Conservation (phyloP, 2,888 invertebrate genomes). For the Drosophila picticornis region DNA sequence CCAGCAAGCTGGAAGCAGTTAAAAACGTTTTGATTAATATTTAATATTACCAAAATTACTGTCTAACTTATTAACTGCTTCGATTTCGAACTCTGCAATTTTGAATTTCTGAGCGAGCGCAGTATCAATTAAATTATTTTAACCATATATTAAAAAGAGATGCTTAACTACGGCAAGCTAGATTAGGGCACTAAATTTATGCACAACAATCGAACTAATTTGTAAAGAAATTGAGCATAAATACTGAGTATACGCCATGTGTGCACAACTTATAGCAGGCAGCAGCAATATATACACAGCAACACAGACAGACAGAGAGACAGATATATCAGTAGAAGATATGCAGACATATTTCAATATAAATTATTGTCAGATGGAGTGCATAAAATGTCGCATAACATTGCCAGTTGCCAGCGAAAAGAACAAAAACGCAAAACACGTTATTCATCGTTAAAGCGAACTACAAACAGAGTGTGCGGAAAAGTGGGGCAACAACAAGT, state of each 20-base stretch:
- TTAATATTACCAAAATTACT: not conserved
- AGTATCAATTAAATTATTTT: not conserved
- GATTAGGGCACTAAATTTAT: not conserved
- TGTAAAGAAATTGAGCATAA: not conserved
- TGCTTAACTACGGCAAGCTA: not conserved
- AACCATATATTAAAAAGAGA: not conserved
- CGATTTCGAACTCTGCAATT: not conserved
- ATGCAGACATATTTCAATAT: constrained; percentile 70
- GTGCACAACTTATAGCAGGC: constrained; percentile 13
- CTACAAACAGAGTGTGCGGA: constrained; percentile 26
- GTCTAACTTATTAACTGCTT: not conserved
- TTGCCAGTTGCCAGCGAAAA: constrained; percentile 45
- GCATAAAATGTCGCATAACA: constrained; percentile 73
- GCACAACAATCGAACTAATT: not conserved
- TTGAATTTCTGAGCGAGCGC: too few species aligned
- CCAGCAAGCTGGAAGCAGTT: too few species aligned
- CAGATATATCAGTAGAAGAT: constrained; percentile 26
- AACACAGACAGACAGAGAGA: constrained; percentile 1
- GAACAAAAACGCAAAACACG: constrained; percentile 50
- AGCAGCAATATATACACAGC: not conserved
- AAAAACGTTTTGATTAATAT: not conserved
- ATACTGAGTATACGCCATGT: constrained; percentile 21
- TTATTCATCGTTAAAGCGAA: constrained; percentile 76
- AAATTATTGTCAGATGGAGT: constrained; percentile 78
- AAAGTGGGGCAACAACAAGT: constrained; percentile 1